Conservation (phyloP, 2,113 vertebrate genomes). For the Conger conger region DNA sequence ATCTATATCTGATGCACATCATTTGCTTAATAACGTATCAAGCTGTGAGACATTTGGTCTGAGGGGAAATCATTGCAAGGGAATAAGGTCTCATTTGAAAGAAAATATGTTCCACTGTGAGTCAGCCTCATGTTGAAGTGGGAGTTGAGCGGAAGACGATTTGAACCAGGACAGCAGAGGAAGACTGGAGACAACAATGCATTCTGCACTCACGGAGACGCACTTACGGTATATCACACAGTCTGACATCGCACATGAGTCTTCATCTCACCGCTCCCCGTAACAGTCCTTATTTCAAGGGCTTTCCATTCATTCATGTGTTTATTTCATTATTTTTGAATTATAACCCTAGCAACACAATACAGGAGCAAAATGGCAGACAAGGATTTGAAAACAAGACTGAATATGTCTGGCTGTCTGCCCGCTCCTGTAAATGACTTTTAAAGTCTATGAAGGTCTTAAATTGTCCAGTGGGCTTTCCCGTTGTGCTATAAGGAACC, state of each 20-base stretch:
- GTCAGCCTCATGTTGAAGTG: neutral
- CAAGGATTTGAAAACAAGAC: neutral
- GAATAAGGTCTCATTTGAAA: conserved; percentile 16
- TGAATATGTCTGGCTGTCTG: conserved; percentile 5
- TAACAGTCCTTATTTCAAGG: neutral
- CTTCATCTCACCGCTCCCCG: neutral
- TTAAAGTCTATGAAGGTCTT: neutral
- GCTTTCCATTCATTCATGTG: neutral
- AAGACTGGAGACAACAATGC: neutral
- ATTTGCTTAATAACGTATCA: conserved; percentile 9
- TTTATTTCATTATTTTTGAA: neutral
- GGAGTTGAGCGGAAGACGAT: neutral
- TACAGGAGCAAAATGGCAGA: conserved; percentile 7
- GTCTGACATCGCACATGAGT: neutral
- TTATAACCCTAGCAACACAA: neutral
- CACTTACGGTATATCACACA: neutral
- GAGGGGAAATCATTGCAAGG: conserved; percentile 4
- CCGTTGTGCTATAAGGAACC: neutral
- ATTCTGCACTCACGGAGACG: neutral
- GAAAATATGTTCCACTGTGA: neutral
- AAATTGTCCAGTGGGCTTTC: conserved; percentile 1
- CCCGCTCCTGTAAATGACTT: conserved; percentile 24
- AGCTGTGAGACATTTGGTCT: conserved; percentile 6
- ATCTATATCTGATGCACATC: neutral
- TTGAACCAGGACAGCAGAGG: neutral